Evolutionary conservation across 2,113 vertebrate species (phyloP), one percentile per base, ranked within the genome.

Genomic region (Neotragus pygmaeus): DNA sequence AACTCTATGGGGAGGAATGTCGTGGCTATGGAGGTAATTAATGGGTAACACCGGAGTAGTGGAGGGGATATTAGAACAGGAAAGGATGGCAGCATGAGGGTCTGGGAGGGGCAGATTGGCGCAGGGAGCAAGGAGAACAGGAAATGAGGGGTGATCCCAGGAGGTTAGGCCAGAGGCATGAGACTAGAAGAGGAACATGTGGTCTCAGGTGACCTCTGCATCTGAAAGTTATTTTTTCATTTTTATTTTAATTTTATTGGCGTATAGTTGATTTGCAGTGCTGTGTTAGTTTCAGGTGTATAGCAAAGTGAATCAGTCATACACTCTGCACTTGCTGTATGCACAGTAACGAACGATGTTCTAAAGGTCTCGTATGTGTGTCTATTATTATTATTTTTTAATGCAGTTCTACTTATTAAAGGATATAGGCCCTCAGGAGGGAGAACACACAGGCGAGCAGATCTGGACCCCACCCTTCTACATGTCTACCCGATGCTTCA

Each of bases 401-500:
- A 15, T 70, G 73, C 21, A 25, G n/a, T 60, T 43, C 39, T 57
- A 58, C 66, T 73, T 43, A 14, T 23, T 75, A 53, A 27, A 82
- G 19, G n/a, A 51, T 17, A 14, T 3, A n/a, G 49, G 25, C 33
- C 47, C 73, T 39, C 2, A 14, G 33, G 53, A 36, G 17, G 10
- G 39, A 27, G 17, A 5, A 30, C 15, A 4, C 33, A 33, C 3
- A 0, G 12, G 5, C 0, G 0, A n/a, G 73, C 3, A 2, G 28
- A 3, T 16, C 77, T 11, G 27, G 2, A 15, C 13, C 21, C 27
- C 11, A 47, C 33, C 23, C 7, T 6, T 1, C 1, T 4, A 10
- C 0, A 0, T 9, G 28, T 3, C 43, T 28, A 88, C n/a, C 25
- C 2, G 9, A 16, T 5, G 15, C 19, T 23, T 43, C 57, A 1